These are phyloP conservation scores for Anolis sagrei DNA, from an alignment of 2,113 vertebrate species.

Conservation along the genomic window DNA sequence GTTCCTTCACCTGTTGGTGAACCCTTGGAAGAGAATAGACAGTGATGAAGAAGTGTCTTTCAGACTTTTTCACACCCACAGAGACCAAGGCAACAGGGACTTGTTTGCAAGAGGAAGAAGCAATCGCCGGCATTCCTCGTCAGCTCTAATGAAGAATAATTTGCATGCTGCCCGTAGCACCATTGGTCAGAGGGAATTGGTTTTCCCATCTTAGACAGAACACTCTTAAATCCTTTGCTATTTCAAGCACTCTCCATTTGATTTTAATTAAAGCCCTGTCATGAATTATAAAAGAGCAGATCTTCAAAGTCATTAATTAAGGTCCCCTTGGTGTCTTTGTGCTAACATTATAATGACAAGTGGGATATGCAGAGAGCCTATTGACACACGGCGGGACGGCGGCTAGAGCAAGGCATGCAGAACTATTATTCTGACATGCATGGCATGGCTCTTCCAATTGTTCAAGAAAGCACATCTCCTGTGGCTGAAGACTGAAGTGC, in stretches of 20 bases:
- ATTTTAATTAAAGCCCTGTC: conserved; percentile 73
- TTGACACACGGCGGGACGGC: conserved; percentile 23
- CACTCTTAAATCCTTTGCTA: conserved; percentile 69
- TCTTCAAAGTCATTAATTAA: conserved; percentile 73
- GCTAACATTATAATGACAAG: conserved; percentile 52
- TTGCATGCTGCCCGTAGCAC: conserved; percentile 53
- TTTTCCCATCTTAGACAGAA: conserved; percentile 48
- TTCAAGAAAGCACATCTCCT: conserved; percentile 33
- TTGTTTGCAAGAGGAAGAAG: not conserved
- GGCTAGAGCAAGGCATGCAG: conserved; percentile 53
- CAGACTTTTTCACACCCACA: conserved; percentile 1
- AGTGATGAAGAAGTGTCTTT: not conserved
- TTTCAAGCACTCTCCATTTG: conserved; percentile 57
- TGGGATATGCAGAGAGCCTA: conserved; percentile 42
- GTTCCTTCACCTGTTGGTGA: conserved; percentile 14
- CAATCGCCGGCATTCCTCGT: conserved; percentile 9
- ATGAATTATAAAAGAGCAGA: conserved; percentile 71
- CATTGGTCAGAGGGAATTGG: conserved; percentile 63
- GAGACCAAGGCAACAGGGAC: conserved; percentile 31
- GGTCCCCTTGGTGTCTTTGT: conserved; percentile 50
- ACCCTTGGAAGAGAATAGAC: conserved; percentile 20
- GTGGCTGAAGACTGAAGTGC: not conserved
- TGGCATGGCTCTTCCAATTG: conserved; percentile 16
- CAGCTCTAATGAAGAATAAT: conserved; percentile 43
- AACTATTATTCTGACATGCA: conserved; percentile 51